These are phyloP conservation scores for Fregetta grallaria DNA, from an alignment of 2,113 vertebrate species.

Conservation along the genomic window DNA sequence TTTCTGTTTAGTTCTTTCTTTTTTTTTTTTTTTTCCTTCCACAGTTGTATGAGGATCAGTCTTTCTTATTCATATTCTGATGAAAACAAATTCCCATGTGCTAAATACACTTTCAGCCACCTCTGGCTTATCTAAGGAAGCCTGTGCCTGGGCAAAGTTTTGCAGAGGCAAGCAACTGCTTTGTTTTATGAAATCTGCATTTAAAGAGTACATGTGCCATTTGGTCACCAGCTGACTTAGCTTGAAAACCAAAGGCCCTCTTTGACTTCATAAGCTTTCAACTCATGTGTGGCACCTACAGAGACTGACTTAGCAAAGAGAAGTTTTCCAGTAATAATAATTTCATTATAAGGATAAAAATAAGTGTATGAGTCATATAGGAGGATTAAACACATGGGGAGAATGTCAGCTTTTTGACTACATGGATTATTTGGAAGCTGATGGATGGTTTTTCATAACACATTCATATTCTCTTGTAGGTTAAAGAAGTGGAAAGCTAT, in stretches of 20 bases:
- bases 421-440: conserved; percentile 19
- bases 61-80: background rate
- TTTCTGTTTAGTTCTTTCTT: background rate
- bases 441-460: conserved; percentile 49
- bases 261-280: conserved; percentile 26
- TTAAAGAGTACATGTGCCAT: conserved; percentile 8
- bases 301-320: conserved; percentile 1
- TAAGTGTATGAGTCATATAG: background rate
- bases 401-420: background rate
- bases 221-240: conserved; percentile 64
- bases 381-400: conserved; percentile 47
- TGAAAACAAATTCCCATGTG: background rate
- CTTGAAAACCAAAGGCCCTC: background rate
- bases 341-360: conserved; percentile 35
- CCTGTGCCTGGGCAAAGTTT: background rate
- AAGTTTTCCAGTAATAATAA: conserved; percentile 39
- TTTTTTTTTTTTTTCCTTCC: background rate
- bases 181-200: conserved; percentile 27
- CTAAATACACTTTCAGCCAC: background rate
- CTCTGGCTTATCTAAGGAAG: background rate
- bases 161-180: conserved; percentile 36
- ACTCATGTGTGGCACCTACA: conserved; percentile 42
- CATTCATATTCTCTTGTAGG: background rate
- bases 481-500: background rate
- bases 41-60: background rate